Conservation (phyloP, 1,140 invertebrate species). For the Caenorhabditis inopinata region DNA sequence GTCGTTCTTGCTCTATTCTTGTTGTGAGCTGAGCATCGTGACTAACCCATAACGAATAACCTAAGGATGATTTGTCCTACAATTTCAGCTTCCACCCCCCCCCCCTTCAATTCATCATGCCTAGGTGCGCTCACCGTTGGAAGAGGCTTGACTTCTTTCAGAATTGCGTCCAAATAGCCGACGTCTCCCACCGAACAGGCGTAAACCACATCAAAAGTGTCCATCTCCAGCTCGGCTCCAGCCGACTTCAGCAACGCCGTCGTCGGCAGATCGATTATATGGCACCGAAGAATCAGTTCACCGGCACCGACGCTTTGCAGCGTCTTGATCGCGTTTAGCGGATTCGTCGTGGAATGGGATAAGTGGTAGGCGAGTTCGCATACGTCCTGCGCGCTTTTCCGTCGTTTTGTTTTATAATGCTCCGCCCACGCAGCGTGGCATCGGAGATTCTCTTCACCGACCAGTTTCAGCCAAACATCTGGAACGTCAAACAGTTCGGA, state of each 20-base stretch:
- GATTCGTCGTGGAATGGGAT: constrained; percentile 38
- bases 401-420: constrained; percentile 38
- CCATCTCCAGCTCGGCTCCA: constrained; percentile 34
- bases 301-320: constrained; percentile 39
- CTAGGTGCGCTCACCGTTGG: background rate
- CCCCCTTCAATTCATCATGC: too few species aligned
- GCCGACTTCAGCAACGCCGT: constrained; percentile 40
- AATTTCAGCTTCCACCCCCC: too few species aligned
- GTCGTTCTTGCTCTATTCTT: too few species aligned
- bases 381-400: constrained; percentile 44
- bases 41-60: too few species aligned
- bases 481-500: background rate
- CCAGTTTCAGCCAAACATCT: background rate
- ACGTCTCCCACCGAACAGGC: constrained; percentile 42
- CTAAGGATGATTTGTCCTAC: too few species aligned
- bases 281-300: constrained; percentile 38
- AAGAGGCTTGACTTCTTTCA: background rate
- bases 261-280: constrained; percentile 45
- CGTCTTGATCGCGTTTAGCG: constrained; percentile 23
- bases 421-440: constrained; percentile 44
- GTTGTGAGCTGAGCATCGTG: too few species aligned
- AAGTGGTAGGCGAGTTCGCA: constrained; percentile 49
- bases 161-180: background rate
- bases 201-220: constrained; percentile 43
- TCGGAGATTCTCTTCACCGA: constrained; percentile 10